Conservation (phyloP, 2,797 vertebrate genomes). For the Poecilia gillii region DNA sequence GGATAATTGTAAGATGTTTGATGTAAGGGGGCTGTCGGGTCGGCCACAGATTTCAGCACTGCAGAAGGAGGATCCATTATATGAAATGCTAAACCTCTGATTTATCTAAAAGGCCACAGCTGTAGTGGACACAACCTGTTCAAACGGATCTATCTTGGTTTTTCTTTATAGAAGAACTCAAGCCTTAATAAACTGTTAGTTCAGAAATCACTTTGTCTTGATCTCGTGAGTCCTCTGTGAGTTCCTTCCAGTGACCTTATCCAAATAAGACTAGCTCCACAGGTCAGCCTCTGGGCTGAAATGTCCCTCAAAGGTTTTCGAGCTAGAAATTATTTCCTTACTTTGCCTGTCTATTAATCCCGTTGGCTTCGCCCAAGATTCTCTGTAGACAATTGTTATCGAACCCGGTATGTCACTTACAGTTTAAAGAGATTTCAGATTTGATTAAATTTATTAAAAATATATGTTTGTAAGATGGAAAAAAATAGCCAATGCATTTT, state of each 20-base stretch:
- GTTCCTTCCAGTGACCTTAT: not conserved
- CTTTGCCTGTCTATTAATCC: not conserved
- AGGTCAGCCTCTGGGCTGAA: slow-evolving; percentile 20
- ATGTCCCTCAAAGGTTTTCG: slow-evolving; percentile 38
- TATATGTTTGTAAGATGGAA: not conserved
- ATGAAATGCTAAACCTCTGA: slow-evolving; percentile 69
- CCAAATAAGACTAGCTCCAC: slow-evolving; percentile 19
- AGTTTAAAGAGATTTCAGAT: not conserved
- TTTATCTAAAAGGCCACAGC: slow-evolving; percentile 81
- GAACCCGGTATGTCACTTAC: not conserved
- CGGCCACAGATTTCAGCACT: slow-evolving; percentile 82
- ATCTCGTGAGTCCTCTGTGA: slow-evolving; percentile 66
- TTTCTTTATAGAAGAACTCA: slow-evolving; percentile 87
- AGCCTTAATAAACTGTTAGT: slow-evolving; percentile 95
- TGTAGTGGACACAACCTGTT: slow-evolving; percentile 83
- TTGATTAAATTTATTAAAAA: not conserved
- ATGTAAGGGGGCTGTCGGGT: slow-evolving; percentile 83
- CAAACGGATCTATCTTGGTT: slow-evolving; percentile 80
- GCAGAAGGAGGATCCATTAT: slow-evolving; percentile 69
- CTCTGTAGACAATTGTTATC: not conserved
- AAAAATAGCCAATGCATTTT: not conserved
- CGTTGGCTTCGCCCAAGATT: not conserved
- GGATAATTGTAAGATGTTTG: slow-evolving; percentile 77
- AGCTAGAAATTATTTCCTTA: not conserved
- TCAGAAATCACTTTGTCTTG: slow-evolving; percentile 82